Percentiles rank a stretch among this genome's conserved stretches.
Conservation (phyloP, 2,113 vertebrate genomes). For the Nothoprocta perdicaria region DNA sequence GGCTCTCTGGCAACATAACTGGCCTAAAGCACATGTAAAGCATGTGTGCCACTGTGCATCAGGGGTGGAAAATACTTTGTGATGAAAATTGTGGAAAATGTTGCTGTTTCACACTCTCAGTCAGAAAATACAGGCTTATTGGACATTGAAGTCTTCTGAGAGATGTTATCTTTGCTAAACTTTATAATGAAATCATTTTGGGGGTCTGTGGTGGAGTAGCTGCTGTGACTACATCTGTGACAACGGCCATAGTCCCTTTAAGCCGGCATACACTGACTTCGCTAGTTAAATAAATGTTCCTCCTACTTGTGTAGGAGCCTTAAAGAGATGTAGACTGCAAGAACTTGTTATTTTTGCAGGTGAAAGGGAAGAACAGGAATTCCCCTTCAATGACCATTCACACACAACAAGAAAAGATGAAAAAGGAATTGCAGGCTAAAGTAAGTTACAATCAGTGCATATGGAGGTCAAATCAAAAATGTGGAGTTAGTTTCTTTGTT, state of each 20-base stretch:
- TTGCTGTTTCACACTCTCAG: rapidly evolving
- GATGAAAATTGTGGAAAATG: background rate
- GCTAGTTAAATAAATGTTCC: background rate
- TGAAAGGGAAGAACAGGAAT: background rate
- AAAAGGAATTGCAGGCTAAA: background rate
- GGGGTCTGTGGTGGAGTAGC: background rate
- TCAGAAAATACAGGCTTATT: background rate
- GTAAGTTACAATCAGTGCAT: background rate
- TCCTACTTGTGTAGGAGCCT: background rate
- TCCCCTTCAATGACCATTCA: background rate
- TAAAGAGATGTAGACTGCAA: background rate
- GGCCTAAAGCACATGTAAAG: background rate
- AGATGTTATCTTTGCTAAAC: background rate
- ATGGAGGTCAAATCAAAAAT: background rate
- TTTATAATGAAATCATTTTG: background rate
- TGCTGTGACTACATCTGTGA: background rate
- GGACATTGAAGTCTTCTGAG: background rate
- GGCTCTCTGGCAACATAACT: rapidly evolving
- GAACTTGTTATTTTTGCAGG: background rate
- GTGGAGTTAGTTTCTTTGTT: background rate
- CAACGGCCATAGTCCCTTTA: background rate
- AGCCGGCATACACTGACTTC: background rate
- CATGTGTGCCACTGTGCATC: background rate
- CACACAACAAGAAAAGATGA: background rate
- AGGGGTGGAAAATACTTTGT: background rate